Evolutionary conservation across 2,888 invertebrate species (phyloP).

Genomic region (Agrilus mali): DNA sequence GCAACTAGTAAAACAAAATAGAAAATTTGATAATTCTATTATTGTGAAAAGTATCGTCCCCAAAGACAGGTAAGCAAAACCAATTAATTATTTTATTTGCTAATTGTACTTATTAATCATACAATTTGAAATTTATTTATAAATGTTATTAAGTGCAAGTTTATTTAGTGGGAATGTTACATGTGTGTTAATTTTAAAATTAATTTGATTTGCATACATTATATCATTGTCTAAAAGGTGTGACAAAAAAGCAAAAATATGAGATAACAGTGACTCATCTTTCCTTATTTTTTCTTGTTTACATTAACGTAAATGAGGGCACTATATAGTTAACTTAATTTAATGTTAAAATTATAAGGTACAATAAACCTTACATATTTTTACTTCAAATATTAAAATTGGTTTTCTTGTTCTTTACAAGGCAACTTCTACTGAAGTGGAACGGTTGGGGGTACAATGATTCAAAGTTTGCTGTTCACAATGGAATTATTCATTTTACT

Average conservation of each 20-base stretch:
- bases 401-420: slow-evolving; percentile 33
- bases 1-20: slow-evolving; percentile 3
- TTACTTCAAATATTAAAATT: neutral
- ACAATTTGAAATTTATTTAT: too few relatives aligned
- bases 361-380: neutral
- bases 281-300: neutral
- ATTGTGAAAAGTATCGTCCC: slow-evolving; percentile 20
- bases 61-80: slow-evolving; percentile 18
- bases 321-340: neutral
- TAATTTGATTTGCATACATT: neutral
- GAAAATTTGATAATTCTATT: slow-evolving; percentile 5
- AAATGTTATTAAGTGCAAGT: too few relatives aligned
- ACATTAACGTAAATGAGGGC: too few relatives aligned
- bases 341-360: neutral
- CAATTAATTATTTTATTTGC: neutral
- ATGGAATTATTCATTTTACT: slow-evolving; percentile 57
- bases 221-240: too few relatives aligned
- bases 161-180: too few relatives aligned
- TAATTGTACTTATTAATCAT: too few relatives aligned
- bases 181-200: neutral
- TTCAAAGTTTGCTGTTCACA: slow-evolving; percentile 65
- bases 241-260: too few relatives aligned
- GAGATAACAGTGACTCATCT: neutral
- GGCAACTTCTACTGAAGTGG: slow-evolving; percentile 91
- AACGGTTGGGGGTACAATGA: slow-evolving; percentile 99